Conservation (phyloP, 1,140 invertebrate genomes). For the Zaprionus africanus region DNA sequence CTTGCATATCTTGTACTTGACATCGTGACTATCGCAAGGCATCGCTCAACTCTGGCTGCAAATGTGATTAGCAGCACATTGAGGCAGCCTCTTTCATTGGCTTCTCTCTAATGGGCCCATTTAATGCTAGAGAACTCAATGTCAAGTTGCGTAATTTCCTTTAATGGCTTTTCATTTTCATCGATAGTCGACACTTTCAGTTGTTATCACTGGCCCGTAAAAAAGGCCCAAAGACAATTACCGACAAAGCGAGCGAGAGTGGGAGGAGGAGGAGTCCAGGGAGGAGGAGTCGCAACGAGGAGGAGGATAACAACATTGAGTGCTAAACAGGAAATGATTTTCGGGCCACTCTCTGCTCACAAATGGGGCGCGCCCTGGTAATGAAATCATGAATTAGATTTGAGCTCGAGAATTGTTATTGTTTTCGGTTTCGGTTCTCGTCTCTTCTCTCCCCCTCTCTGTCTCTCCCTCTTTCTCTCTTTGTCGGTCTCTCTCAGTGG, state of each 20-base stretch:
- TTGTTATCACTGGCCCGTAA: conserved; percentile 76
- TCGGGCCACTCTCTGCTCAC: conserved; percentile 48
- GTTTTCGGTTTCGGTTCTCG: conserved; percentile 58
- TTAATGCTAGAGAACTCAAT: conserved; percentile 66
- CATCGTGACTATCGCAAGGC: background rate
- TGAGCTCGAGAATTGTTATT: conserved; percentile 81
- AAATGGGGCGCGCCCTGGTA: conserved; percentile 54
- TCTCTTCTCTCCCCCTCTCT: background rate
- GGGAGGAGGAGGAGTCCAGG: background rate
- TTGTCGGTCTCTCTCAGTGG: conserved; percentile 11
- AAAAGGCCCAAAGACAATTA: conserved; percentile 70
- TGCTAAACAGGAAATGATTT: conserved; percentile 82
- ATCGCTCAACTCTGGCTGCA: background rate
- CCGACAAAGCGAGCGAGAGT: conserved; percentile 22
- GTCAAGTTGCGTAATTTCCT: conserved; percentile 79
- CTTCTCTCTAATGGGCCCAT: conserved; percentile 63
- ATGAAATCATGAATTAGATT: conserved; percentile 82
- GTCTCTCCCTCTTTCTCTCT: background rate
- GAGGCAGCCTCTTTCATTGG: conserved; percentile 55
- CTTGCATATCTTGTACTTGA: background rate
- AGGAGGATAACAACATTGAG: conserved; percentile 54
- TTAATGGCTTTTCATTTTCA: conserved; percentile 80
- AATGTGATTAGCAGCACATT: conserved; percentile 80
- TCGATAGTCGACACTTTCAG: conserved; percentile 81
- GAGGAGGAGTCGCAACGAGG: background rate